Percentiles rank a stretch among this genome's conserved stretches.
phyloP scores from a whole-genome alignment of 2,113 vertebrate species.

The Uria aalge region DNA sequence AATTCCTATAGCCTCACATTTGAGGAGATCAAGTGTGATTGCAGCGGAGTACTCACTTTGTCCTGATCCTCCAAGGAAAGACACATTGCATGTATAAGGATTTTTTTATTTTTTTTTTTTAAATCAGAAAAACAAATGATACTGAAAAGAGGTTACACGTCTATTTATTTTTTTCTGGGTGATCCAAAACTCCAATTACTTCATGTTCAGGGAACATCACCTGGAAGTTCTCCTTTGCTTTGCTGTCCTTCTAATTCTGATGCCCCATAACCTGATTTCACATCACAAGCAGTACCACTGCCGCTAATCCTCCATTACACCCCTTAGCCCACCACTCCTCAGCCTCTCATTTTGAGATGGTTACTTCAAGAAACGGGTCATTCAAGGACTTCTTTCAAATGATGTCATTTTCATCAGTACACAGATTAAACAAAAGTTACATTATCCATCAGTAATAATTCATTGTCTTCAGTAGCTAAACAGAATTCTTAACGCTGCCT shows the following conservation, averaged over 20 bases:
- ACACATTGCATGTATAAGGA: fast-evolving
- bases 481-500: background rate
- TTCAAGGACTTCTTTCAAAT: background rate
- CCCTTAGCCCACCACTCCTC: background rate
- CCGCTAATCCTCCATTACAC: fast-evolving
- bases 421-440: background rate
- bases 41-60: background rate
- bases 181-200: background rate
- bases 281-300: background rate
- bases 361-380: background rate
- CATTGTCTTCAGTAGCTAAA: background rate
- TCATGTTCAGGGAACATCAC: background rate
- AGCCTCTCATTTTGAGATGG: background rate
- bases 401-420: background rate
- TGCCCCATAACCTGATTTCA: background rate
- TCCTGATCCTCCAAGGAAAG: background rate
- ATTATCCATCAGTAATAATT: background rate
- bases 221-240: background rate
- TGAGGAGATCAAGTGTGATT: background rate
- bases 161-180: background rate
- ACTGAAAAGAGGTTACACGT: background rate
- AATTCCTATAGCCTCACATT: background rate
- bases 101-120: background rate
- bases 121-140: background rate
- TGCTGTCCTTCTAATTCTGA: background rate